Evolutionary conservation across 1,140 invertebrate genomes (phyloP).

Genomic region (Adelges cooleyi): DNA sequence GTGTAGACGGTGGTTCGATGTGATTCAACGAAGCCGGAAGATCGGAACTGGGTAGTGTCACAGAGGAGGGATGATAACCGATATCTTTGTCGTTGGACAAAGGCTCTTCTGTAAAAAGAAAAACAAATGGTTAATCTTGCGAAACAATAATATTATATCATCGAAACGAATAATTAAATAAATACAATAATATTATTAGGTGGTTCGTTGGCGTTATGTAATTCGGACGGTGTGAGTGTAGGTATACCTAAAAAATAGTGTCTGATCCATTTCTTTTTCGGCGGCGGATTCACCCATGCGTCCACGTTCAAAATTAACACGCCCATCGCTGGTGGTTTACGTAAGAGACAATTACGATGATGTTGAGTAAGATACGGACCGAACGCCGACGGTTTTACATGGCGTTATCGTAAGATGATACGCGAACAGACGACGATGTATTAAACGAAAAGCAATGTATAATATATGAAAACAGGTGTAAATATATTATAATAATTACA

Average conservation of each 20-base stretch:
- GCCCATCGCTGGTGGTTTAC: conserved; percentile 29
- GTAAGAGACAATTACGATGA: no score
- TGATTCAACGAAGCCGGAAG: conserved; percentile 20
- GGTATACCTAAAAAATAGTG: conserved; percentile 43
- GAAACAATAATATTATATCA: no score
- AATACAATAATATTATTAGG: no score
- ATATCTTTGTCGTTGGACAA: conserved; percentile 13
- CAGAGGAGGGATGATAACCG: conserved; percentile 13
- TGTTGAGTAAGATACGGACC: no score
- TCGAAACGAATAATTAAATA: no score
- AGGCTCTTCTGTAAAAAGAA: conserved; percentile 14
- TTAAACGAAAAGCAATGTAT: no score
- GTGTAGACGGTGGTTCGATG: conserved; percentile 21
- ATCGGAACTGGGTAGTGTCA: conserved; percentile 18
- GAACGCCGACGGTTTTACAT: no score
- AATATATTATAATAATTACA: no score
- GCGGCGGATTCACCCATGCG: conserved; percentile 42
- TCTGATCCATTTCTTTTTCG: conserved; percentile 61
- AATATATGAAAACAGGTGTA: no score
- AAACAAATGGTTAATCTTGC: no score
- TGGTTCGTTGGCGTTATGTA: background rate
- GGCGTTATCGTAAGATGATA: no score
- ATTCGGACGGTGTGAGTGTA: background rate
- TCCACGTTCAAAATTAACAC: conserved; percentile 33
- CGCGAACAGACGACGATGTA: no score